Percentiles rank a stretch among this genome's conserved stretches.
These are phyloP conservation scores for Trichonephila clavipes DNA, from an alignment of 1,140 invertebrate genomes.

Conservation along the genomic window DNA sequence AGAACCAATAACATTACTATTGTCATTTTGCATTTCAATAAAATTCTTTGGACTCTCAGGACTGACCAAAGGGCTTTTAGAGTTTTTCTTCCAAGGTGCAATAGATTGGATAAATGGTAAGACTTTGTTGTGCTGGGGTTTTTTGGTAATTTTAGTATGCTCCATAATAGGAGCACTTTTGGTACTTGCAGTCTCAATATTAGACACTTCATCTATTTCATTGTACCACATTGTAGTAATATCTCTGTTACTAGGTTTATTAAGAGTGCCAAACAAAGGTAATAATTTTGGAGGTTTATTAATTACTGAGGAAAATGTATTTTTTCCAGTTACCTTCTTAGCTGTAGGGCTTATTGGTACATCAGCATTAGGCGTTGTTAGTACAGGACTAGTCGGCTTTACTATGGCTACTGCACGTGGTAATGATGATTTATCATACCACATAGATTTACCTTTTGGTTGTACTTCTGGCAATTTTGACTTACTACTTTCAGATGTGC, in stretches of 20 bases:
- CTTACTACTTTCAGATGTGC: neutral
- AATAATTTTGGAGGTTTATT: conserved; percentile 42
- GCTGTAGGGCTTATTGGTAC: conserved; percentile 26
- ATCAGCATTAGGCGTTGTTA: neutral
- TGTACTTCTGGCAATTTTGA: conserved; percentile 34
- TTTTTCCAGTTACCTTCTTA: conserved; percentile 23
- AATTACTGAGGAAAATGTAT: neutral
- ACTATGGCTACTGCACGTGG: conserved; percentile 54
- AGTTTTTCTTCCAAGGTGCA: conserved; percentile 60
- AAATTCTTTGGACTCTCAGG: conserved; percentile 55
- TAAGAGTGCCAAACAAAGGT: conserved; percentile 35
- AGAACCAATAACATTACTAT: neutral
- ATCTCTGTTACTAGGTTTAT: conserved; percentile 45
- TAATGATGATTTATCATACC: conserved; percentile 67
- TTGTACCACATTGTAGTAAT: conserved; percentile 45
- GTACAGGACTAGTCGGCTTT: conserved; percentile 56
- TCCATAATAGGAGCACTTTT: neutral
- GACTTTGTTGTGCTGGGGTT: neutral
- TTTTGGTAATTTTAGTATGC: neutral
- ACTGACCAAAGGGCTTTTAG: conserved; percentile 60
- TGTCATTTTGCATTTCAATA: neutral
- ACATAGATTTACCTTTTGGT: conserved; percentile 62
- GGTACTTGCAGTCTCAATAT: neutral
- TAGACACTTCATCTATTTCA: conserved; percentile 5
- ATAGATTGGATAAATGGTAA: conserved; percentile 56